Evolutionary conservation across 1,140 invertebrate genomes (phyloP), one percentile per base, ranked within the genome.

Genomic region (Drosophila serrata): DNA sequence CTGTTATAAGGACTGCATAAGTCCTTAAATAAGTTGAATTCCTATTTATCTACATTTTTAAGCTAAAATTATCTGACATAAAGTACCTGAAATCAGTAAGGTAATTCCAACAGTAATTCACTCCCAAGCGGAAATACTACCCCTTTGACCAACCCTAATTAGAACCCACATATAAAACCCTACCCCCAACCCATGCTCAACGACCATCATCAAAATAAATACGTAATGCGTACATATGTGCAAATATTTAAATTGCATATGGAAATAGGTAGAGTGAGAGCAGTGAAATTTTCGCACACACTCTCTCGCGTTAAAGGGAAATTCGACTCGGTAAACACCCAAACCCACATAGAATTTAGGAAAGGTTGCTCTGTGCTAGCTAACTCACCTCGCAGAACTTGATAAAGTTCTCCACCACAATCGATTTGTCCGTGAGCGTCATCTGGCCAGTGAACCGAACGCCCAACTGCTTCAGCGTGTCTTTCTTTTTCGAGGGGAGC

Each of bases 381-480:
- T 24, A 53, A 85, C 85, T 90, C 60, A 90, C 91, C 82, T 92
- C 81, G 77, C 91, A 92, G 55, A 92, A 92, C 67, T 81, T 86
- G 55, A 92, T 88, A 56, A 92, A 92, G 72, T 92, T 92, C 42
- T 92, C 91, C 69, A 92, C 91, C 67, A 92, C 86, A 86, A 92
- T 92, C 70, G 91, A 92, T 91, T 92, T 92, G 64, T 92, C 91
- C 60, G 79, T 80, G 29, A 92, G 58, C 53, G 91, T 92, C 91
- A 92, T 92, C 77, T 92, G 91, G 62, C 91, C 91, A n/a, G 91
- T 92, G 62, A 92, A 92, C 29, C 91, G 79, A 4, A 92, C 91
- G 55, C 91, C 91, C 69, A 92, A 40, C 37, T 92, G 90, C 72
- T 92, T 92, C 13, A 92, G 73, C 6, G 85, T 92, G 33, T 92